Percentiles rank a stretch among this genome's conserved stretches.
Conservation (phyloP, 2,888 invertebrate genomes). For the Osmoderma eremita region DNA sequence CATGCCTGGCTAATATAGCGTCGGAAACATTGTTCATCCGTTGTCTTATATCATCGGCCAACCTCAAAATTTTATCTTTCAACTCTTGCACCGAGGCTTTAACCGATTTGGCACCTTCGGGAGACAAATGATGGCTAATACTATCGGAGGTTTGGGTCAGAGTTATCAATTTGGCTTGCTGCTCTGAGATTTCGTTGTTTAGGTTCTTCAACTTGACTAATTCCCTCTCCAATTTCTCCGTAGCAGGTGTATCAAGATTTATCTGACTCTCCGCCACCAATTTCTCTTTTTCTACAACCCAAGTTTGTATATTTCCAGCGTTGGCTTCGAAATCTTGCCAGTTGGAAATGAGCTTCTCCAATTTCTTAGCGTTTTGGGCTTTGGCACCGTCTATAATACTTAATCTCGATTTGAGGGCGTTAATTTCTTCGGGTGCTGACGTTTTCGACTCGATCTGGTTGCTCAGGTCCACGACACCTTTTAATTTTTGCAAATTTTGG, state of each 20-base stretch:
- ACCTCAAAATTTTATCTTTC: constrained; percentile 76
- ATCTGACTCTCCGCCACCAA: constrained; percentile 68
- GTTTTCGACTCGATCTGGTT: constrained; percentile 80
- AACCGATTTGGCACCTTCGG: constrained; percentile 78
- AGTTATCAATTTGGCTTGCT: constrained; percentile 83
- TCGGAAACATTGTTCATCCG: constrained; percentile 85
- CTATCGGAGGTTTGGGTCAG: constrained; percentile 83
- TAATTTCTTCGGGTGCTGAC: constrained; percentile 84
- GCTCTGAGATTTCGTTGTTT: constrained; percentile 86
- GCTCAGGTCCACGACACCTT: constrained; percentile 77
- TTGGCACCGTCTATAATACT: constrained; percentile 84
- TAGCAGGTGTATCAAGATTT: constrained; percentile 75
- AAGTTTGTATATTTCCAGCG: constrained; percentile 78
- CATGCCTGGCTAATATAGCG: constrained; percentile 82
- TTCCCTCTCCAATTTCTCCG: constrained; percentile 80
- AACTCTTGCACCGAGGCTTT: constrained; percentile 79
- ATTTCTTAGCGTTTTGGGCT: constrained; percentile 79
- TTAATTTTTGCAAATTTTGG: constrained; percentile 77
- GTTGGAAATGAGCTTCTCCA: constrained; percentile 80
- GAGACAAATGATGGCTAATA: constrained; percentile 78
- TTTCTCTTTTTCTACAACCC: constrained; percentile 78
- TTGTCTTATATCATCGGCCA: constrained; percentile 80
- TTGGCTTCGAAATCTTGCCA: constrained; percentile 87
- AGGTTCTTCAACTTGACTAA: constrained; percentile 80
- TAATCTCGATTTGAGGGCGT: constrained; percentile 85